Base-by-base conservation (phyloP, 2,113 vertebrate genomes). In the Greenwoodochromis staneri region DNA sequence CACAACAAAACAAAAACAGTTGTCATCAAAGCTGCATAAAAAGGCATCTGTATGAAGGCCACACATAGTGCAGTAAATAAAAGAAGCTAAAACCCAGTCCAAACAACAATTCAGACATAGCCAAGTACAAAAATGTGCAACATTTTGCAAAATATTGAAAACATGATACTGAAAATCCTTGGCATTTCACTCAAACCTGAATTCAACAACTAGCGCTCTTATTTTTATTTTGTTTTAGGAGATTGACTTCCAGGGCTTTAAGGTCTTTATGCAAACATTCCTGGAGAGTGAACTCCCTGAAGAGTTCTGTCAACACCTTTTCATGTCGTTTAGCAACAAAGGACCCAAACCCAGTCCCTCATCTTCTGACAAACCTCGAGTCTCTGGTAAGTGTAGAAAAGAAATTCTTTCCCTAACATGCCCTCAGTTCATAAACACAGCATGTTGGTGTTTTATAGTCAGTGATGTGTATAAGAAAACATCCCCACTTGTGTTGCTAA, bases 231-330 rank as follows among this genome's bases (percentile, higher is more conserved):
- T 81, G 1, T 81, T 86, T 17, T 55, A 99, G 98, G 97, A 98
- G 19, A 98, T 99, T 81, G 98, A 99, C 96, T 98, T 98, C 94
- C 97, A 98, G 93, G 98, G 98, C 16, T 98, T 99, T 95, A 98
- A 97, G 95, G 94, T 99, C 29, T 99, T 99, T 90, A 99, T 99
- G 98, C 98, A 99, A 95, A 99, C 98, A 3, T 99, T 99, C 90
- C 93, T 99, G 93, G 98, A 99, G 93, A 98, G 97, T 1, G 97
- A 99, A 17, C 96, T 98, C 73, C 96, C 98, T 0, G 97, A 98
- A 6, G 98, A 98, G 84, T 99, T 99, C 88, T 96, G 96, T 88
- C 97, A 97, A 69, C 98, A 98, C 92, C 97, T 99, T 88, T 99
- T 99, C 94, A 96, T 97, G 94, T 98, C 98, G 4, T 99, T 99